Percentiles rank a stretch among this genome's conserved stretches.
Evolutionary conservation across 2,797 vertebrate species (phyloP).

Genomic region (Phyllotis vaccarum): DNA sequence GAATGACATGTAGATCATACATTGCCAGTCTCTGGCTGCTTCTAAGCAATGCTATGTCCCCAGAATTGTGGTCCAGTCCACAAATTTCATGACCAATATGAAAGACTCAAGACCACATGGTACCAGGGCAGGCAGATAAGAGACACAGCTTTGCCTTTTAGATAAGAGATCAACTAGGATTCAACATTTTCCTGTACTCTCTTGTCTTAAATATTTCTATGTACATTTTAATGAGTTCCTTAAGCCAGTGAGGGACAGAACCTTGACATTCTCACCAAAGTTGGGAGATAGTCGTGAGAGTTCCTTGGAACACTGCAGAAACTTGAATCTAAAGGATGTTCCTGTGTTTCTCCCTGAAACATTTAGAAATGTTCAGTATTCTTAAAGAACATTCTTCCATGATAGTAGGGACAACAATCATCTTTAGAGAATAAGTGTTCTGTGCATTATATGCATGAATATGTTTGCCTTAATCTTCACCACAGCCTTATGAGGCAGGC

Average conservation of each 20-base stretch:
- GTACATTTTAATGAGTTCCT: background rate
- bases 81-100: background rate
- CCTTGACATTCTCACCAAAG: background rate
- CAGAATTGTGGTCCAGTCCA: background rate
- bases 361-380: background rate
- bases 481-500: background rate
- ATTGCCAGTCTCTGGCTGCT: background rate
- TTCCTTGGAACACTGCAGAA: slow-evolving; percentile 5
- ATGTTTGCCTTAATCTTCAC: background rate
- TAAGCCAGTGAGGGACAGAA: background rate
- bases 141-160: background rate
- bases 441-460: background rate
- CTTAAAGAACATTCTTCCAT: background rate
- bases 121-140: too few relatives aligned
- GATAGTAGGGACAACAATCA: background rate
- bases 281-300: background rate
- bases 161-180: background rate
- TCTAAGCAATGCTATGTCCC: background rate
- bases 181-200: background rate
- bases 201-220: background rate
- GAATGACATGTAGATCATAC: background rate
- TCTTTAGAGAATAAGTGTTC: background rate
- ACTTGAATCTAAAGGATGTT: background rate
- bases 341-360: background rate
- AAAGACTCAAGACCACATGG: background rate